A percentile compares a stretch with the other conserved stretches of the same genome.
phyloP scores from a whole-genome alignment of 2,797 vertebrate genomes.

The Sylvia borin region DNA sequence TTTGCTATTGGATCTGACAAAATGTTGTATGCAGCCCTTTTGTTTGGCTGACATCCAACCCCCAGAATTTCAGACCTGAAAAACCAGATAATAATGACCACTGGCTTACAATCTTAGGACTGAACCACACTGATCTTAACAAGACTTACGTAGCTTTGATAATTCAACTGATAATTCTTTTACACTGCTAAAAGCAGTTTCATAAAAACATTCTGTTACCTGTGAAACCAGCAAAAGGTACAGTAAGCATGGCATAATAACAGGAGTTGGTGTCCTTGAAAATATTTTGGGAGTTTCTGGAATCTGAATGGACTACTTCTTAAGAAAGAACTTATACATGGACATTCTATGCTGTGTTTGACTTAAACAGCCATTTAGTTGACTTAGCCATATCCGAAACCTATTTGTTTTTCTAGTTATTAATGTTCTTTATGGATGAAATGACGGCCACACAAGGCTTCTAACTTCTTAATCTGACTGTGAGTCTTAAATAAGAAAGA shows the following conservation, averaged over 20 bases:
- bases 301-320: not conserved
- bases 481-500: not conserved
- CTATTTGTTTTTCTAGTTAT: not conserved
- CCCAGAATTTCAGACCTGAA: not conserved
- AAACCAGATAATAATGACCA: not conserved
- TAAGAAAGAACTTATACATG: not conserved
- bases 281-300: not conserved
- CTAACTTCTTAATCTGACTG: not conserved
- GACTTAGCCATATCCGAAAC: not conserved
- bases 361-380: not conserved
- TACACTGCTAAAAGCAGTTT: not conserved
- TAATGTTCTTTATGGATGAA: not conserved
- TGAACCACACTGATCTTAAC: not conserved
- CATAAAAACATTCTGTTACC: not conserved
- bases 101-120: not conserved
- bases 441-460: not conserved
- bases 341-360: not conserved
- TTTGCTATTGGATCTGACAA: not conserved
- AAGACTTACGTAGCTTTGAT: not conserved
- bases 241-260: not conserved
- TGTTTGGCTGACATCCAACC: not conserved
- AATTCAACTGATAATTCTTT: not conserved
- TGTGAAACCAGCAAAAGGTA: not conserved
- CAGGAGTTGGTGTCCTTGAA: not conserved
- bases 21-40: not conserved